Conservation (phyloP, 2,888 invertebrate species). For the Chymomyza procnemis region DNA sequence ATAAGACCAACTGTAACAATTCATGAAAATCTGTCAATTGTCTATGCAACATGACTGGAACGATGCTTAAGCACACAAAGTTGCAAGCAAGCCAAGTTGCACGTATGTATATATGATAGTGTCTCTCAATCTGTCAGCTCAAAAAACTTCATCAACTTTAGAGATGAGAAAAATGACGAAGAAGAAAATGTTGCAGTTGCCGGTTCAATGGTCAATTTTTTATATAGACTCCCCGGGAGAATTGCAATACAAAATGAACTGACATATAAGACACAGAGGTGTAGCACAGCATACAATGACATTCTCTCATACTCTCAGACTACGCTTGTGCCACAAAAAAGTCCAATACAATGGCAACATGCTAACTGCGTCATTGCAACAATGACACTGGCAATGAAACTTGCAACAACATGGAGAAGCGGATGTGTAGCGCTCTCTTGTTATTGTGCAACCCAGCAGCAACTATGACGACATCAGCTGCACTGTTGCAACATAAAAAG, state of each 20-base stretch:
- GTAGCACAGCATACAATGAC: not conserved
- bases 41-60: no score
- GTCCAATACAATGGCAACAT: not conserved
- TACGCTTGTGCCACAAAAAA: not conserved
- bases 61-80: no score
- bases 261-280: conserved; percentile 10
- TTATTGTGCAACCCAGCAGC: conserved; percentile 22
- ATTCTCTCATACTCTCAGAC: not conserved
- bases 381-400: not conserved
- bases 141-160: not conserved
- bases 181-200: conserved; percentile 29
- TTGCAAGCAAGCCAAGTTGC: no score
- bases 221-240: conserved; percentile 48
- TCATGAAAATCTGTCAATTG: no score
- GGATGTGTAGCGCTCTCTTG: not conserved
- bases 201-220: conserved; percentile 65
- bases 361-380: not conserved
- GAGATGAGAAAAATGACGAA: conserved; percentile 25
- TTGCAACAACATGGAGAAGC: not conserved
- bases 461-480: not conserved
- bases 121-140: no score
- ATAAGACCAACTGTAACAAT: no score
- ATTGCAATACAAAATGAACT: conserved; percentile 28
- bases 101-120: no score
- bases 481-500: conserved; percentile 32